Base-by-base conservation (phyloP, 2,888 invertebrate genomes). In the Oligia strigilis region DNA sequence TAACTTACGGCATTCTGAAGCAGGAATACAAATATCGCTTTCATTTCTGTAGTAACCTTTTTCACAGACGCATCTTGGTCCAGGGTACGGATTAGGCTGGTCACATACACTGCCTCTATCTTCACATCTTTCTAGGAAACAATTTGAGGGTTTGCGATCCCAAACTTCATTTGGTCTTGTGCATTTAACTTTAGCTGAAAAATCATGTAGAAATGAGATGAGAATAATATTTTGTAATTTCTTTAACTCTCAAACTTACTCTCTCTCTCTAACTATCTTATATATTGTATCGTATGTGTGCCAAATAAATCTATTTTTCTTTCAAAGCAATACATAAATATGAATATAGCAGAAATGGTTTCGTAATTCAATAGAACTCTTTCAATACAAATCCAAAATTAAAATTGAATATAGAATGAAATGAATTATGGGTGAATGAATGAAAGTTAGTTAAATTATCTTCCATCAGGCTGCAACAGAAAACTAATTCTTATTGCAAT, bases 161-260 rank as follows among this genome's bases (percentile, higher is more conserved):
- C 91, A 94, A 58, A 89, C 81, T 89, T 94, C 94, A 62, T 94
- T 90, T 17, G 78, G 89, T 77, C 93, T 89, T 0, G 90, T 92
- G 77, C 94, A 94, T 1, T 87, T 72, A 36, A 93, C 88, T 29
- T 91, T 88, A 29, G 93, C 94, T 94, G 78, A 43, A 90, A 88
- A 90, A 88, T 60, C 46, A 80, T 66, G 23, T 36, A 36, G 3
- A 64, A 78, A 67, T 11, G 2, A 29, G 29, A 29, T 29, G 29
- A 29, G 29, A 29, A 29, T 29, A 29, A 29, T 29, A 29, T 29
- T 29, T 29, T 29, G 1, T 29, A 29, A 29, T 29, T 29, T 29
- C 29, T 29, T 29, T 29, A 29, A 29, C 29, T 29, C 29, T 1
- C 29, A 29, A 29, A 29, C 29, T 29, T 29, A 29, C 29, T 29